Evolutionary conservation across 2,113 vertebrate genomes (phyloP).

Genomic region (Catharus fuscescens): DNA sequence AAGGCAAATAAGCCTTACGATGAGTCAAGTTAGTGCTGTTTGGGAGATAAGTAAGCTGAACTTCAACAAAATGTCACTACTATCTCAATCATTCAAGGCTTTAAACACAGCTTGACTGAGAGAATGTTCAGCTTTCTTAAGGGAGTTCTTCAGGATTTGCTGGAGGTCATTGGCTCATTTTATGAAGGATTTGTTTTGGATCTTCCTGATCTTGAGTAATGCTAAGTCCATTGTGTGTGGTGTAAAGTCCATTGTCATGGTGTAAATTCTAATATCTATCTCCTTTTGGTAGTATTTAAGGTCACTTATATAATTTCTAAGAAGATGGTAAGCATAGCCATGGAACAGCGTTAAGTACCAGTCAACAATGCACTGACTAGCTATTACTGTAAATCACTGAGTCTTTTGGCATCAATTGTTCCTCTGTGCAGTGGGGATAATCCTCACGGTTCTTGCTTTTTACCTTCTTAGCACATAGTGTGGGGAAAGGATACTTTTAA

Average conservation of each 20-base stretch:
- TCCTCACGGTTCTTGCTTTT: background rate
- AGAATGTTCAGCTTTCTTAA: background rate
- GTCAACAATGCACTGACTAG: background rate
- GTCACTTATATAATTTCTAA: background rate
- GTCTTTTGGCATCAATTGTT: background rate
- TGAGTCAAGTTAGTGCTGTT: background rate
- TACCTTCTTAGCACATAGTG: background rate
- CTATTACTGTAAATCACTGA: background rate
- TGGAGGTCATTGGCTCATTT: background rate
- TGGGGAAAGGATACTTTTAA: background rate
- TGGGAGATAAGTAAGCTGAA: background rate
- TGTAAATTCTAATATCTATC: background rate
- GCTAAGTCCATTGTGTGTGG: background rate
- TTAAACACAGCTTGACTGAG: background rate
- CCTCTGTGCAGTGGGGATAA: background rate
- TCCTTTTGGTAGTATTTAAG: background rate
- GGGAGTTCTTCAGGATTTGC: background rate
- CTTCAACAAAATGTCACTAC: background rate
- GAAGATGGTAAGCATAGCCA: background rate
- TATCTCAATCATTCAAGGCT: background rate
- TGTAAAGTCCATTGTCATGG: background rate
- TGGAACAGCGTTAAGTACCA: background rate
- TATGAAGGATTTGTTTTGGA: background rate
- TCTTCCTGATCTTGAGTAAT: background rate
- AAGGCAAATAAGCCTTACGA: background rate